Base-by-base conservation (phyloP, 2,888 invertebrate species). In the Minunthozetes semirufus region DNA sequence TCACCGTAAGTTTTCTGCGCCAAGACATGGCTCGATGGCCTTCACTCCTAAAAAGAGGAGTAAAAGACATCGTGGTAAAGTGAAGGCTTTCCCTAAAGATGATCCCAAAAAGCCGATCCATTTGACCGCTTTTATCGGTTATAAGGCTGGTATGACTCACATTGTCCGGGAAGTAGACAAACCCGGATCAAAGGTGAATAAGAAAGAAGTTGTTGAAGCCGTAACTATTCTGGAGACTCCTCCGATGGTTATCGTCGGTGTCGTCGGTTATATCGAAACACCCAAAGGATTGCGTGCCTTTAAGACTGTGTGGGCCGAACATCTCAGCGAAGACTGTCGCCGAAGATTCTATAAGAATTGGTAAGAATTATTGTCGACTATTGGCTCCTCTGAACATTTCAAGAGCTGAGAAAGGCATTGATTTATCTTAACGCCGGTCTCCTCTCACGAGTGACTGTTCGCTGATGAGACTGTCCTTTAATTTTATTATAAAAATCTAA, bases 61-160 rank as follows among this genome's bases (percentile, higher is more conserved):
- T 80, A 89, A 89, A 80, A 90, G 96, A 82, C 96, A 96, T 87
- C 92, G 97, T 86, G 99, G 99, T 81, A 98, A 97, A 86, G 94
- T 95, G 79, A 99, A 99, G 93, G 94, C 98, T 75, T 99, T 98
- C 88, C 99, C 99, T 46, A 97, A 93, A 83, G 99, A 99, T 89
- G 96, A 99, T 84, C 86, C 91, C 42, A 89, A 87, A 81, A 98
- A 98, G 84, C 98, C 99, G 61, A 94, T 98, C 4, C 97, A 98
- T 85, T 87, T 99, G 77, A 99, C 99, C 0, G 94, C 97, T 70
- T 99, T 99, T 83, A 88, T 99, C 81, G 96, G 93, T 77, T 99
- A 97, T 86, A 99, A 99, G 85, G 98, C 99, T 82, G 99, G 99
- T 84, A 99, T 99, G 99, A 97, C 96, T 81, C 99, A 99, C 84